Conservation (phyloP, 2,797 vertebrate genomes). For the Enteromius anoplus region DNA sequence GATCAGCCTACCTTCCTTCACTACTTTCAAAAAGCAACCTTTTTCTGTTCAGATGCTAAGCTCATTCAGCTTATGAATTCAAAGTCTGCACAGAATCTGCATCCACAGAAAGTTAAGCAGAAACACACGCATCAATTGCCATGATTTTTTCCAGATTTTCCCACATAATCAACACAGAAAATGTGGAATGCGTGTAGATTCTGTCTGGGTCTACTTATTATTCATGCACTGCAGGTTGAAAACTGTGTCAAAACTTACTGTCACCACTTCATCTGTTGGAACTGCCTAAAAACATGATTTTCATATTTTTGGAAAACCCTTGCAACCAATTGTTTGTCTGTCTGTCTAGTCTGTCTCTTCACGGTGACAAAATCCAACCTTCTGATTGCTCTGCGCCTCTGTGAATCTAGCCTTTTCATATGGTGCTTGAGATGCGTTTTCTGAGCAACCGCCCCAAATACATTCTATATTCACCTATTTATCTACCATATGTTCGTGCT, state of each 20-base stretch:
- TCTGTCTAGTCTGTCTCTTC: not conserved
- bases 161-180: conserved; percentile 4
- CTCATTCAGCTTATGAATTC: not conserved
- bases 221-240: not conserved
- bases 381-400: not conserved
- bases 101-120: not conserved
- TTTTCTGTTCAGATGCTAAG: not conserved
- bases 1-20: not conserved
- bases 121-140: not conserved
- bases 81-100: not conserved
- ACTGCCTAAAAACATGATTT: not conserved
- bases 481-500: not conserved
- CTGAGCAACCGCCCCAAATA: not conserved
- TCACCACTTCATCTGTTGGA: not conserved
- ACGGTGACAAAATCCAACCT: not conserved
- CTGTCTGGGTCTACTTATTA: not conserved
- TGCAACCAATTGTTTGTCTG: not conserved
- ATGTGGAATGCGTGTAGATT: not conserved
- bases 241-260: not conserved
- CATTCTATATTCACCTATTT: not conserved
- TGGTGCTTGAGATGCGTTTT: not conserved
- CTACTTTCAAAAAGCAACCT: too few species aligned
- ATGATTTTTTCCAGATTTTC: not conserved
- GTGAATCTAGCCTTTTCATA: not conserved
- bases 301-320: not conserved